phyloP scores from a whole-genome alignment of 2,888 invertebrate species.

The Coelopa pilipes region DNA sequence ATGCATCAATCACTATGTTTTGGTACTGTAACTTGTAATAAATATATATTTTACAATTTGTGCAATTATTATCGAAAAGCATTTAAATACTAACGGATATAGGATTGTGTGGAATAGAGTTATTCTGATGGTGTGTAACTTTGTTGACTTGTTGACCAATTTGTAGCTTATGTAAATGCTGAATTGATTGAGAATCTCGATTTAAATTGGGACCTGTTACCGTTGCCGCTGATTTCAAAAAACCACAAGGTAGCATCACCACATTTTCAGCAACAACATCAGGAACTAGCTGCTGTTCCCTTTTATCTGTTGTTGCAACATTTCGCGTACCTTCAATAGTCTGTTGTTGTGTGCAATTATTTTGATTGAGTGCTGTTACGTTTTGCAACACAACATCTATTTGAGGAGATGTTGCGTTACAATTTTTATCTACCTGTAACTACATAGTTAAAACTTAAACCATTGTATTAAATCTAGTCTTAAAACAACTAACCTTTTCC shows the following conservation, averaged over 20 bases:
- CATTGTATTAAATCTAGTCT: neutral
- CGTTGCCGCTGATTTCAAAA: conserved; percentile 50
- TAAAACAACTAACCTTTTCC: conserved; percentile 60
- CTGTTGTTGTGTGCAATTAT: conserved; percentile 44
- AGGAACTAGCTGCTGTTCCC: conserved; percentile 25
- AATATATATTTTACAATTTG: neutral
- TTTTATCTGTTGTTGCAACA: conserved; percentile 34
- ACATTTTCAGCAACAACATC: conserved; percentile 44
- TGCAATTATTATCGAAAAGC: neutral
- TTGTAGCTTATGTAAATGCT: conserved; percentile 36
- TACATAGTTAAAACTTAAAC: conserved; percentile 2
- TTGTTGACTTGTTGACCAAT: conserved; percentile 39
- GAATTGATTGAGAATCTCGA: conserved; percentile 38
- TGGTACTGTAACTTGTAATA: conserved; percentile 36
- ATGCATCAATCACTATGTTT: conserved; percentile 40
- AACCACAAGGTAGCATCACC: conserved; percentile 46
- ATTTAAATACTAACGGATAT: conserved; percentile 48
- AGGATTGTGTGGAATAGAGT: conserved; percentile 55
- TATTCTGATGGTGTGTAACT: no score
- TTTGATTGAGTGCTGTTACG: conserved; percentile 56
- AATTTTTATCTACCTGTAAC: conserved; percentile 73
- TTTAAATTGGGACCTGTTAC: conserved; percentile 44
- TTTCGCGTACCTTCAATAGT: neutral
- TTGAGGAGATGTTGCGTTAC: conserved; percentile 72
- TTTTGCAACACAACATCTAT: conserved; percentile 54